Conservation (phyloP, 2,113 vertebrate species). For the Proteles cristata region DNA sequence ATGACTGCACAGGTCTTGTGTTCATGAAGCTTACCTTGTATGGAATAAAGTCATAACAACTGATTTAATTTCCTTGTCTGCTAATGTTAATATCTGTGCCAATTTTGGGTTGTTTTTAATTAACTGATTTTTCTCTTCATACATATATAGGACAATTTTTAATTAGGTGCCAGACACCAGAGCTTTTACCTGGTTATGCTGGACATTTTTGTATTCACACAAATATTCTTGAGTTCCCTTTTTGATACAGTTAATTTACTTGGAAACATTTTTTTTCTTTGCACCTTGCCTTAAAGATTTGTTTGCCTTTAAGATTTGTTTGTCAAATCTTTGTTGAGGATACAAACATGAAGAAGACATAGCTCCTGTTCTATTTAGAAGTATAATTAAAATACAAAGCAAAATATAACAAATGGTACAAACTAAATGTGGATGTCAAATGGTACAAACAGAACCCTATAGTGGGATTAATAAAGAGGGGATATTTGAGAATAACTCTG, state of each 20-base stretch:
- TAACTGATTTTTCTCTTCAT: background rate
- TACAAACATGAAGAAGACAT: background rate
- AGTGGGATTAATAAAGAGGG: background rate
- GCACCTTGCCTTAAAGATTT: background rate
- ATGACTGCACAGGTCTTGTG: background rate
- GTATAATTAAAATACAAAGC: background rate
- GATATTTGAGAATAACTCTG: background rate
- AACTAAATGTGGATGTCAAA: background rate
- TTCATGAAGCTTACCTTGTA: background rate
- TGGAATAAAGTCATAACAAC: background rate
- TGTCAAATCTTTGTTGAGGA: background rate
- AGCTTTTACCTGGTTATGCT: background rate
- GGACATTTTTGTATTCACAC: background rate
- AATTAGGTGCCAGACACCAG: background rate
- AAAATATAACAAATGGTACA: background rate
- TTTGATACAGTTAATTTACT: background rate
- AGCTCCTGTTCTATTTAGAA: background rate
- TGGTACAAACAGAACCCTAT: background rate
- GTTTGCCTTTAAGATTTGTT: background rate
- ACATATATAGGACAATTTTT: background rate
- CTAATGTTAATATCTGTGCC: background rate
- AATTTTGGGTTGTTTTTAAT: background rate
- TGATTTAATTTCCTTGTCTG: background rate
- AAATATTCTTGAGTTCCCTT: conserved; percentile 28
- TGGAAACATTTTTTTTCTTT: background rate